Base-by-base conservation (phyloP, 2,888 invertebrate species). In the Caenorhabditis sp. region DNA sequence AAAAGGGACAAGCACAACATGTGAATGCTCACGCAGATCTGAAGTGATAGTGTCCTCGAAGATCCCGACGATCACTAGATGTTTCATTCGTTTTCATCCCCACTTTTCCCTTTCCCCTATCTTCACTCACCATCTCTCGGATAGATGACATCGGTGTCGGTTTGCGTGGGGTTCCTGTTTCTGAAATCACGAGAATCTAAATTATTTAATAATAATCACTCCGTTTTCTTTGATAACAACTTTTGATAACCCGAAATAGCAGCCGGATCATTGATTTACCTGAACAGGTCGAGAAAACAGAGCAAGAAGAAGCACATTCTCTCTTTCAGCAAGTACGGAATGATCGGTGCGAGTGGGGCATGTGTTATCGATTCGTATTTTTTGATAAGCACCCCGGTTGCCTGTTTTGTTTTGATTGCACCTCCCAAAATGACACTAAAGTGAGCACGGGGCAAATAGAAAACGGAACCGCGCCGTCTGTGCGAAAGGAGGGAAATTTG, bases 1-100 rank as follows among this genome's bases (percentile, higher is more conserved):
- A 3, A 35, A 35, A n/a, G n/a, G n/a, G n/a, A 9, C 50, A 32
- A 30, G 27, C 30, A 46, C 46, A 46, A 46, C 46, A 26, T 46
- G 4, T 46, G n/a, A 13, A 4, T 11, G 35, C 46, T 46, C 20
- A 46, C 46, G 2, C 9, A 26, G 1, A 6, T 46, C 26, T 26
- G 11, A 5, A 24, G 41, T 15, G 13, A 13, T 6, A 9, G 37
- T 45, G 22, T 20, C 43, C 13, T 11, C 46, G 26, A 26, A 46
- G 5, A 22, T 11, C 27, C 26, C 11, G 48, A 30, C 30, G n/a
- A 30, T 9, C 13, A 32, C 24, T 24, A 15, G 35, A 59, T 52
- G 22, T 61, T 91, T 2, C 90, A 95, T 95, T 15, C 22, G 27
- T n/a, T 17, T 13, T 9, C 20, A 20, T 45, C 26, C 22, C 11